These are phyloP conservation scores for Neopelma chrysocephalum DNA, from an alignment of 2,797 vertebrate genomes.

Conservation along the genomic window DNA sequence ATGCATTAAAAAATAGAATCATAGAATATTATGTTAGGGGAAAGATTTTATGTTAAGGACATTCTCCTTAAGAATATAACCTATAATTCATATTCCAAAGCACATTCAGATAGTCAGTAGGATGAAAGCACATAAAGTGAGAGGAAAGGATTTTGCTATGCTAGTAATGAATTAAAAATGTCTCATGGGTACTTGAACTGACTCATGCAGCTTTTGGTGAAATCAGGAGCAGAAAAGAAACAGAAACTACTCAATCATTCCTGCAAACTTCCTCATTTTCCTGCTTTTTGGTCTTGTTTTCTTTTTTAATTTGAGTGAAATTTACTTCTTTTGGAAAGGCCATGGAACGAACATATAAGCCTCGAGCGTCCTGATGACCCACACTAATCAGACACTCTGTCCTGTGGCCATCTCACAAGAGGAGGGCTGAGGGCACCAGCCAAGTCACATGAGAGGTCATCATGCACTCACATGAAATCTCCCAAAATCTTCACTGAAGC, in stretches of 20 bases:
- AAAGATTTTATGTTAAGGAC: background rate
- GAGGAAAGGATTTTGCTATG: background rate
- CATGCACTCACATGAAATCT: rapidly evolving
- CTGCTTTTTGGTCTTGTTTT: background rate
- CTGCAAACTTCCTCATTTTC: background rate
- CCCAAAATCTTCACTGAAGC: background rate
- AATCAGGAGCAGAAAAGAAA: background rate
- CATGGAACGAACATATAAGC: background rate
- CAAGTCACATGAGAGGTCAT: background rate
- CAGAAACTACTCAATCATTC: background rate
- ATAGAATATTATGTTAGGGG: background rate
- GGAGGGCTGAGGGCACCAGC: background rate
- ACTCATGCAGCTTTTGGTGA: background rate
- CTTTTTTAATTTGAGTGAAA: background rate
- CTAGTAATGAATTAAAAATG: background rate
- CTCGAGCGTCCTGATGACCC: background rate
- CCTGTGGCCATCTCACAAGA: background rate
- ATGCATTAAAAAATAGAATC: background rate
- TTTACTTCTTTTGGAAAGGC: background rate
- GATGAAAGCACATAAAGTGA: background rate
- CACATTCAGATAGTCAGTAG: background rate
- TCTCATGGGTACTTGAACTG: background rate
- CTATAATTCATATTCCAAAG: background rate
- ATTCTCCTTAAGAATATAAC: background rate
- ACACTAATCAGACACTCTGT: background rate